Conservation (phyloP, 2,888 invertebrate genomes). For the Taenaris catops region DNA sequence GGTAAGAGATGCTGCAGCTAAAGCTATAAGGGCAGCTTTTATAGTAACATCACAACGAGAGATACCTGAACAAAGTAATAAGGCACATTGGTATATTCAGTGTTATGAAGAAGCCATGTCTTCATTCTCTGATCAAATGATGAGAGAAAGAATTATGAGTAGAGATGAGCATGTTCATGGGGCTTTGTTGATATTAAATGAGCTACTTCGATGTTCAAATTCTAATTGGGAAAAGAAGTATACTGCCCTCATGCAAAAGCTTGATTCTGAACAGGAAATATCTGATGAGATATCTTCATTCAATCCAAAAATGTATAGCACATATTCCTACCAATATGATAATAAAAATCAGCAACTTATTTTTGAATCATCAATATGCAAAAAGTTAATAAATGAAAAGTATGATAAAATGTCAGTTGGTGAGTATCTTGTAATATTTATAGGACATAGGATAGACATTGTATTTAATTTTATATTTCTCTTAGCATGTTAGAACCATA, state of each 20-base stretch:
- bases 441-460: no score
- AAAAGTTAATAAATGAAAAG: constrained; percentile 89
- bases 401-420: constrained; percentile 88
- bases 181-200: constrained; percentile 94
- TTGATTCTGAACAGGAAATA: constrained; percentile 64
- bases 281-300: constrained; percentile 75
- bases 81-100: constrained; percentile 94
- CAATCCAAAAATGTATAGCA: constrained; percentile 62
- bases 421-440: no score
- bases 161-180: constrained; percentile 96
- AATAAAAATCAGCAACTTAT: constrained; percentile 57
- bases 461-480: no score
- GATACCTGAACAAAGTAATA: constrained; percentile 92
- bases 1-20: constrained; percentile 94
- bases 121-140: constrained; percentile 83
- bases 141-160: constrained; percentile 82
- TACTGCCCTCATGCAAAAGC: constrained; percentile 83
- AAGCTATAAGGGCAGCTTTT: constrained; percentile 94
- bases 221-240: constrained; percentile 91
- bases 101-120: constrained; percentile 94
- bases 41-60: constrained; percentile 97
- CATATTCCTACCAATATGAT: constrained; percentile 48
- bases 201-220: constrained; percentile 94
- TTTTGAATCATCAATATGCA: constrained; percentile 92
- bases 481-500: no score